phyloP scores from a whole-genome alignment of 35 echinoderm and acorn worm genomes.

The Stichopus chloronotus region DNA sequence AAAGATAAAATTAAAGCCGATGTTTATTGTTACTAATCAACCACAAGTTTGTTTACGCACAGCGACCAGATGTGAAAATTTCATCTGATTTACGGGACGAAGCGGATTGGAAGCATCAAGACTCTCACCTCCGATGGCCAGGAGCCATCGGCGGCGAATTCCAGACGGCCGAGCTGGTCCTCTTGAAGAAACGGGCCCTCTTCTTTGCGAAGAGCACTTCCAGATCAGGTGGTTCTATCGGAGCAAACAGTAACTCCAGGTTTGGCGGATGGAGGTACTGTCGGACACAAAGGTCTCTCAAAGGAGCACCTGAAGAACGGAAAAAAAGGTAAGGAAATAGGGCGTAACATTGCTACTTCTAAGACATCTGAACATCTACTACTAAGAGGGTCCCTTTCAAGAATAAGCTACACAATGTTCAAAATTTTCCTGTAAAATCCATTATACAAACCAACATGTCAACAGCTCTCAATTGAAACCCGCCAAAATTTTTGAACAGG shows the following conservation, averaged over 20 bases:
- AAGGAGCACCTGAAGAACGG: slow-evolving; percentile 62
- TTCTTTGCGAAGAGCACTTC: slow-evolving; percentile 80
- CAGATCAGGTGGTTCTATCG: slow-evolving; percentile 70
- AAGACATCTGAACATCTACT: too few relatives aligned
- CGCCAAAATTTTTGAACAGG: too few relatives aligned
- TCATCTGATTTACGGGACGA: too few relatives aligned
- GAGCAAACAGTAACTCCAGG: slow-evolving; percentile 56
- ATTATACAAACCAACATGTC: too few relatives aligned
- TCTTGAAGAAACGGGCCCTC: slow-evolving; percentile 83
- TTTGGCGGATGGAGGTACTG: slow-evolving; percentile 75
- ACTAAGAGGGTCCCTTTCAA: neutral
- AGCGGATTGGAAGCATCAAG: too few relatives aligned
- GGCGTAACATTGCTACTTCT: neutral
- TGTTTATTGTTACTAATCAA: too few relatives aligned
- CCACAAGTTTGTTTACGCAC: too few relatives aligned
- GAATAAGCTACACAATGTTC: neutral
- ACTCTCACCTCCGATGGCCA: neutral
- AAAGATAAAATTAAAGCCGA: too few relatives aligned
- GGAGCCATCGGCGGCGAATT: slow-evolving; percentile 60
- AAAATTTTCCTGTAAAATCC: too few relatives aligned
- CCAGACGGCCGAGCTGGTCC: slow-evolving; percentile 90
- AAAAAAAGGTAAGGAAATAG: neutral
- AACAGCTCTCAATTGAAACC: too few relatives aligned
- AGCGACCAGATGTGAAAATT: too few relatives aligned
- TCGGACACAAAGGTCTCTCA: slow-evolving; percentile 69